Evolutionary conservation across 1,140 invertebrate genomes (phyloP), one percentile per base, ranked within the genome.

Genomic region (Stegodyphus mimosarum): DNA sequence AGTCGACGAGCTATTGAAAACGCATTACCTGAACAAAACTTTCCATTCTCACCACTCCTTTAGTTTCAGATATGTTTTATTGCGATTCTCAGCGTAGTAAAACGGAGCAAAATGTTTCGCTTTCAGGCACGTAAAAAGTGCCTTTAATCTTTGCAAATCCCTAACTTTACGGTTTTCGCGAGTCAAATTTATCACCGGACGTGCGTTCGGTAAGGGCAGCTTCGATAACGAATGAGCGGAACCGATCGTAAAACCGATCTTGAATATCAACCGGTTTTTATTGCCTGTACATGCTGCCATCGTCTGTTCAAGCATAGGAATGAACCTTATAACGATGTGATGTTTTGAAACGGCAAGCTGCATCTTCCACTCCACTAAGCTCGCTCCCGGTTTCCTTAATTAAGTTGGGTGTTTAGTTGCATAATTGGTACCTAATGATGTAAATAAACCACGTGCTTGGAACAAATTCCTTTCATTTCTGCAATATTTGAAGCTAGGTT

Each of bases 201-300:
- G 70, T 83, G 69, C 71, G 52, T 74, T 18, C 72, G 6, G 52
- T 51, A 51, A n/a, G 50, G 33, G 76, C 17, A 18, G 64, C 17
- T 9, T 48, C 50, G 70, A 83, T 83, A 83, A 83, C 53, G 74
- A 83, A 83, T 74, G 80, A 64, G 55, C 70, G 80, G 80, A 67
- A 74, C 60, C 55, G 69, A 51, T 83, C 70, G 48, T 83, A 83
- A 83, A 83, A 73, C 70, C 52, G 70, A 70, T 52, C 63, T 52
- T 74, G 80, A 83, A 83, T 83, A 83, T 74, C 80, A 74, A 83
- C 55, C 33, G 80, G 70, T 74, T 83, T 83, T 83, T 83, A 83
- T 74, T 74, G 80, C 71, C 71, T 48, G 7, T 11, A 18, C 17
- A 9, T 33, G 33, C 33, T 33, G 33, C 33, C 33, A 33, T 33